Base-by-base conservation (phyloP, 1,140 invertebrate genomes). In the Neodiprion virginianus region DNA sequence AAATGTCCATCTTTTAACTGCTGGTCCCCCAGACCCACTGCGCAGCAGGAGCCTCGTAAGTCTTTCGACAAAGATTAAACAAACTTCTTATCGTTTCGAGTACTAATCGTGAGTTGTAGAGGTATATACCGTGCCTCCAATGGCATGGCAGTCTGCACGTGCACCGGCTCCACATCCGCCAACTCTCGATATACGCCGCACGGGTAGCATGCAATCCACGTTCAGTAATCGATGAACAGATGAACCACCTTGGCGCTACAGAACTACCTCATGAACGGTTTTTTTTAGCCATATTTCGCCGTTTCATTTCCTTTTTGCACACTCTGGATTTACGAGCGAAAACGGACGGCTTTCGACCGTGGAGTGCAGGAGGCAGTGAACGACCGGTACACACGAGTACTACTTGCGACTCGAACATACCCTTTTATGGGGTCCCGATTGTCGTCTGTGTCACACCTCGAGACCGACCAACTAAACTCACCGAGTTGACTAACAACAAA, bases 401-500 rank as follows among this genome's bases (percentile, higher is more conserved):
- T 40, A 40, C 28, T 40, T 4, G 28, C 28, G 28, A 2, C 28
- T 40, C 28, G 8, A 61, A 61, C 1, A 61, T 14, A 61, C 53
- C 11, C 11, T 61, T 8, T 14, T 12, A 17, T 17, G n/a, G 11
- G n/a, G 53, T 61, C 53, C 11, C 11, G 53, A 61, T 61, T 14
- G 11, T 61, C 53, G 53, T 61, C 53, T 61, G 53, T 61, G 53
- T 61, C 53, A 61, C 53, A 61, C 53, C 53, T 61, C 53, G 53
- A 4, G 53, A 8, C 53, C 53, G 28, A 40, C 28, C 28, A 5
- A 40, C 28, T 40, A 40, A 40, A 40, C 28, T 61, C 11, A 61
- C 53, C n/a, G 53, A 61, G 53, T 61, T 61, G 53, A 61, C 53
- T 61, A 5, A 61, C 53, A 61, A 61, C 53, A 61, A 61, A 61